These are phyloP conservation scores for Aphyosemion australe DNA, from an alignment of 2,113 vertebrate genomes.

Conservation along the genomic window DNA sequence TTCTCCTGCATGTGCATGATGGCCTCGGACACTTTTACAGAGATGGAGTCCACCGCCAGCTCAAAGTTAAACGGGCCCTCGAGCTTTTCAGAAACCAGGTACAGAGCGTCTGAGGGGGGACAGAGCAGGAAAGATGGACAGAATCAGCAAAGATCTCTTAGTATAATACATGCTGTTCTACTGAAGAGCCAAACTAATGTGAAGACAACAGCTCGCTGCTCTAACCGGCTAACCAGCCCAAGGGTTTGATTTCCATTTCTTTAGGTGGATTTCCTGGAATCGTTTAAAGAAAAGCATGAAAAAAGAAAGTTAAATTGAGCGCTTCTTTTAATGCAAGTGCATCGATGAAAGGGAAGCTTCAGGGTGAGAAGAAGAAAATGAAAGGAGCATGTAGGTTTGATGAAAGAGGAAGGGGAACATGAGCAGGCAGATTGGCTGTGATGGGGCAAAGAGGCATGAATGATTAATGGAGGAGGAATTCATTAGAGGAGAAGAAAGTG, in stretches of 20 bases:
- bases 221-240: neutral
- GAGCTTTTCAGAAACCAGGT: conserved; percentile 85
- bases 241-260: no score
- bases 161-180: neutral
- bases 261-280: no score
- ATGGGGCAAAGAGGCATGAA: conserved; percentile 63
- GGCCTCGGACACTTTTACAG: conserved; percentile 87
- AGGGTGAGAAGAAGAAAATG: conserved; percentile 23
- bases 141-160: neutral
- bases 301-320: no score
- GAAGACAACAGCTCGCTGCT: conserved; percentile 9
- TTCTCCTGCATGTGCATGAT: conserved; percentile 91
- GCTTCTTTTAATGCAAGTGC: no score
- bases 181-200: conserved; percentile 12
- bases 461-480: conserved; percentile 67
- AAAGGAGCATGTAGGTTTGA: conserved; percentile 38
- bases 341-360: neutral
- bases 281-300: no score
- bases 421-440: conserved; percentile 66
- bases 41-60: conserved; percentile 84
- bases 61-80: conserved; percentile 89
- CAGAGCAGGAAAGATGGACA: conserved; percentile 9
- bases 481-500: conserved; percentile 49
- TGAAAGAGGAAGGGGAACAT: conserved; percentile 53
- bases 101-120: conserved; percentile 78